Base-by-base conservation (phyloP, 2,888 invertebrate species). In the Scaptomyza cyrtandrae region DNA sequence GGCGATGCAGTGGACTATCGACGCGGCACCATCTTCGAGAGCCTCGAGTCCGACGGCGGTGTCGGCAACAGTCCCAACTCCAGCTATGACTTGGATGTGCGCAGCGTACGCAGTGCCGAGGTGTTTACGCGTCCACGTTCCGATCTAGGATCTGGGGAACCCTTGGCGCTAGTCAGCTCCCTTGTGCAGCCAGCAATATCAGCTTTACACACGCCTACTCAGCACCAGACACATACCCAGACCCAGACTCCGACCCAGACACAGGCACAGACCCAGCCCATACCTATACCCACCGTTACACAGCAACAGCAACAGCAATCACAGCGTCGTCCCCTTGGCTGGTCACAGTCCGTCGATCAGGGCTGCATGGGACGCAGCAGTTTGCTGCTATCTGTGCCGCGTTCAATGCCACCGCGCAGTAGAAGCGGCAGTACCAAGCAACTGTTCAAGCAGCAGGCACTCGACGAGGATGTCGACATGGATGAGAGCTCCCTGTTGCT, bases 391-490 rank as follows among this genome's bases (percentile, higher is more conserved):
- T 91, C 91, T 16, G 92, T 92, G 69, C 92, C 92, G 52, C 89
- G 91, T 43, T 86, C 90, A 48, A 90, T 92, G 90, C 92, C 92
- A 48, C 92, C 91, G 83, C 86, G 92, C 45, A 92, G 90, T 77
- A 90, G 92, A 67, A 92, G 92, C 63, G 91, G 86, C 70, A 94
- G 94, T 87, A 93, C 93, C 24, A 94, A 93, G 78, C 93, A 94
- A 86, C 90, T 94, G 11, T 94, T 94, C 83, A 94, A 94, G 82
- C 94, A 94, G 75, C 92, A 93, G 75, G 93, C 94, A 0, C 92
- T 94, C 62, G 94, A 94, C 70, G 94, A 94, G 75, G 92, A 93
- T 68, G 91, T 90, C 44, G 92, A 92, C 71, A 91, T 93, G 61
- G 93, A 93, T 78, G 94, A 94, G 78, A 93, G 91, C 37, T 93